A percentile compares a stretch with the other conserved stretches of the same genome.
Evolutionary conservation across 2,113 vertebrate species (phyloP).

Genomic region (Octodon degus): DNA sequence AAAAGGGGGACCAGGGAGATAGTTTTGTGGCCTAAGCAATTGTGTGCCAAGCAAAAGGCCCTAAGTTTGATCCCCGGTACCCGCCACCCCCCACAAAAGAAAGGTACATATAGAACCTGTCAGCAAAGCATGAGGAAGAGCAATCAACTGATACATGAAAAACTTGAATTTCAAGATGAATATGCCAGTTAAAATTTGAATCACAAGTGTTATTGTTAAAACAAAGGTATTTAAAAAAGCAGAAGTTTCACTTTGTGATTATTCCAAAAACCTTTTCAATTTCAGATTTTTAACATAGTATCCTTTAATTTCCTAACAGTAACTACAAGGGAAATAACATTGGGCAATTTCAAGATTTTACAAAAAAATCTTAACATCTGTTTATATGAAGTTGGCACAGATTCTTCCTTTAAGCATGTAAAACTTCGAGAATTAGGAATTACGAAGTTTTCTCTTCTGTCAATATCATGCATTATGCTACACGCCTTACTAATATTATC

Average conservation of each 20-base stretch:
- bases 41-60: too few relatives aligned
- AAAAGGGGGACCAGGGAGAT: too few relatives aligned
- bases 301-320: background rate
- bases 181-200: background rate
- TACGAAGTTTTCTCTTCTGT: background rate
- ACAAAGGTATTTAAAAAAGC: slow-evolving; percentile 17
- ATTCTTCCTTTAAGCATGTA: background rate
- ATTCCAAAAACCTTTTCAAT: slow-evolving; percentile 45
- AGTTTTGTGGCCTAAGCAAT: too few relatives aligned
- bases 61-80: too few relatives aligned
- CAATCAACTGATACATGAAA: slow-evolving; percentile 33
- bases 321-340: background rate
- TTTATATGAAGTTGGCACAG: background rate
- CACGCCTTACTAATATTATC: background rate
- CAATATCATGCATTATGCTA: background rate
- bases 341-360: slow-evolving; percentile 17
- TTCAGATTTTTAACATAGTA: slow-evolving; percentile 31
- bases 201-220: background rate
- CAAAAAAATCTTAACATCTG: slow-evolving; percentile 9
- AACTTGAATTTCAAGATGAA: slow-evolving; percentile 23
- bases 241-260: slow-evolving; percentile 27
- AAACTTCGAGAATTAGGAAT: slow-evolving; percentile 55
- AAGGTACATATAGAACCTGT: slow-evolving; percentile 60
- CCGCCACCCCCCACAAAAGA: slow-evolving; percentile 84
- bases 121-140: slow-evolving; percentile 15